Percentiles rank a stretch among this genome's conserved stretches.
Conservation (phyloP, 2,113 vertebrate genomes). For the Azemiops feae region DNA sequence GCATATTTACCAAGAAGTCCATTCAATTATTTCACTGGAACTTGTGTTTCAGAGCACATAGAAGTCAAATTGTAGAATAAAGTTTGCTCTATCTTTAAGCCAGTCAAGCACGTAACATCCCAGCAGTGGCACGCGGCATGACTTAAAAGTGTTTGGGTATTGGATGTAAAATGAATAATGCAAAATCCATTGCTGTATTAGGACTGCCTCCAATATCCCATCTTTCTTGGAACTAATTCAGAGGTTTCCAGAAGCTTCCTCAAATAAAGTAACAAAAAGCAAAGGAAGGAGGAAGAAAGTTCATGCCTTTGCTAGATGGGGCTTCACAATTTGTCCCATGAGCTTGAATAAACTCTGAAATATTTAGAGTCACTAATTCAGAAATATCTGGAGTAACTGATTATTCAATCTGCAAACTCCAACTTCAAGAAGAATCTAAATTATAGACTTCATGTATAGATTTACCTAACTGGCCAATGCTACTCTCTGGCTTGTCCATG, state of each 20-base stretch:
- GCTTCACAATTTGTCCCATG: background rate
- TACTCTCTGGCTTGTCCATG: background rate
- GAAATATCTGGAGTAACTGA: background rate
- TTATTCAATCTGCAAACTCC: background rate
- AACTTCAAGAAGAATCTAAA: background rate
- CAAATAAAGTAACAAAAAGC: background rate
- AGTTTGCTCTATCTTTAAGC: background rate
- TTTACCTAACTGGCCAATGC: background rate
- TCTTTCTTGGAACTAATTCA: background rate
- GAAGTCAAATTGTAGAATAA: background rate
- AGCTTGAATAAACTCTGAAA: background rate
- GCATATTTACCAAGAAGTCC: background rate
- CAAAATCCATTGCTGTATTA: background rate
- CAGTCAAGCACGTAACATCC: accelerated
- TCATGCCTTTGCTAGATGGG: background rate
- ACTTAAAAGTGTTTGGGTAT: background rate
- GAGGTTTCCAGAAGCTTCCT: background rate
- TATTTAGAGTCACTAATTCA: background rate
- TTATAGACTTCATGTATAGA: background rate
- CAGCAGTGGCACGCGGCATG: background rate
- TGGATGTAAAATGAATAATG: background rate
- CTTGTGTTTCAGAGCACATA: background rate
- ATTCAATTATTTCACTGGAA: background rate
- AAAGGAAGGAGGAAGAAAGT: background rate
- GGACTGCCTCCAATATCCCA: background rate